Evolutionary conservation across 2,888 invertebrate species (phyloP), one percentile per base, ranked within the genome.

Genomic region (Phalangium opilio): DNA sequence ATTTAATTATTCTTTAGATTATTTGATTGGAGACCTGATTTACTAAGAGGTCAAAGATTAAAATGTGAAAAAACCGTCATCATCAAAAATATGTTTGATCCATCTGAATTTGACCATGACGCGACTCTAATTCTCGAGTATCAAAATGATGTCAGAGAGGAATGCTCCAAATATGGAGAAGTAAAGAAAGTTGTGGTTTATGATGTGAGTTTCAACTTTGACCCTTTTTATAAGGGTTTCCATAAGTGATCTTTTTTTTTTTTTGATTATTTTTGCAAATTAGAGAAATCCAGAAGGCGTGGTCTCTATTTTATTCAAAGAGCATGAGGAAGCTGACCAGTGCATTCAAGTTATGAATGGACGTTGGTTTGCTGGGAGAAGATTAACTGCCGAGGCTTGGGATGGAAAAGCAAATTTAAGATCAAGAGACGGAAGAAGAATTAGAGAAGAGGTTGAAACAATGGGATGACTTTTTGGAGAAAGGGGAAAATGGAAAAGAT

Each of bases 21-120:
- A 43, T 86, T 98, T 64, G 93, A 90, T 65, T 98, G 98, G 98
- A 74, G 86, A 50, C 93, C 95, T 0, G 95, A 96, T 59, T 86
- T 85, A 64, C 74, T 85, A 63, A 70, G 80, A 32, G 87, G 86
- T 1, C 84, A 86, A 61, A 74, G 90, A 44, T 75, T 79, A 0
- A 89, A 86, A 63, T 79, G 85, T 64, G 96, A 98, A 65, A 78
- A 79, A 62, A 75, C 85, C 43, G 90, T 98, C 1, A 82, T 98
- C 43, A 75, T 98, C 10, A 90, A 86, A 64, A 93, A 96, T 67
- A 74, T 93, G 45, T 99, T 98, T 67, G 78, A 81, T 50, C 82
- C 89, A 0, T 73, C 79, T 51, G 78, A 86, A 58, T 93, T 98
- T 69, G 85, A 90, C 53, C 76, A 77, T 50, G 84, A 95, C 59